A percentile compares a stretch with the other conserved stretches of the same genome.
These are phyloP conservation scores for Hartigia nigra DNA, from an alignment of 2,888 invertebrate genomes.

Conservation along the genomic window DNA sequence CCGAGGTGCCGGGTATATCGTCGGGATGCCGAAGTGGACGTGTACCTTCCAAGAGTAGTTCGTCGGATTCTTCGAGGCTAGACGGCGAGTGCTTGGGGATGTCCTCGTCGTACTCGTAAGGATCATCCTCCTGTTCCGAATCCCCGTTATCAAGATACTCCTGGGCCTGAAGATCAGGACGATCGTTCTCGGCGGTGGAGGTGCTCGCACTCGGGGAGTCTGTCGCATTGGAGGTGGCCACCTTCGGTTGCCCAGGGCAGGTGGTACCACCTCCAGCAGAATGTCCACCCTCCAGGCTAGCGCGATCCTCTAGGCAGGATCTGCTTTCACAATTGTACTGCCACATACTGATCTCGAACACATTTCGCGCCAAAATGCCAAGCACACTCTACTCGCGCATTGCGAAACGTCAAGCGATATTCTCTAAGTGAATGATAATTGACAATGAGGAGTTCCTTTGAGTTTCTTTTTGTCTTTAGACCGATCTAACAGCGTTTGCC, in stretches of 20 bases:
- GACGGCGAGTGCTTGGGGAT: slow-evolving; percentile 42
- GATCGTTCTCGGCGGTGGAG: background rate
- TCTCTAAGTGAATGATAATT: background rate
- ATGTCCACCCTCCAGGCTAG: background rate
- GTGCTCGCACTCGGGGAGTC: background rate
- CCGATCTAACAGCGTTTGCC: background rate
- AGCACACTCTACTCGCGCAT: background rate
- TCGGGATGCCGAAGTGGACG: background rate
- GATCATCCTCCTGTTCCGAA: slow-evolving; percentile 53
- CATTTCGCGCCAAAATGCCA: background rate
- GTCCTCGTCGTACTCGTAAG: slow-evolving; percentile 67
- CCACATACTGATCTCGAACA: slow-evolving; percentile 2
- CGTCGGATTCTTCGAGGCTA: slow-evolving; percentile 12
- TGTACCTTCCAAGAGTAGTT: slow-evolving; percentile 3
- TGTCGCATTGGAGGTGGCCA: background rate
- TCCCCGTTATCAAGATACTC: slow-evolving; percentile 14
- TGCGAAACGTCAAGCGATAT: no score
- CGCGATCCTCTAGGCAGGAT: background rate
- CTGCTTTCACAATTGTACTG: slow-evolving; percentile 1
- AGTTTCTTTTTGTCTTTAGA: background rate
- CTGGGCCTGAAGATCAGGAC: slow-evolving; percentile 24
- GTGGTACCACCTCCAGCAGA: background rate
- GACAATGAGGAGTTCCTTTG: background rate
- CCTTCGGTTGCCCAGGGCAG: background rate
- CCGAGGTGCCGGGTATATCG: slow-evolving; percentile 19